These are phyloP conservation scores for Coregonus ussuriensis DNA, from an alignment of 2,797 vertebrate species.

Conservation along the genomic window DNA sequence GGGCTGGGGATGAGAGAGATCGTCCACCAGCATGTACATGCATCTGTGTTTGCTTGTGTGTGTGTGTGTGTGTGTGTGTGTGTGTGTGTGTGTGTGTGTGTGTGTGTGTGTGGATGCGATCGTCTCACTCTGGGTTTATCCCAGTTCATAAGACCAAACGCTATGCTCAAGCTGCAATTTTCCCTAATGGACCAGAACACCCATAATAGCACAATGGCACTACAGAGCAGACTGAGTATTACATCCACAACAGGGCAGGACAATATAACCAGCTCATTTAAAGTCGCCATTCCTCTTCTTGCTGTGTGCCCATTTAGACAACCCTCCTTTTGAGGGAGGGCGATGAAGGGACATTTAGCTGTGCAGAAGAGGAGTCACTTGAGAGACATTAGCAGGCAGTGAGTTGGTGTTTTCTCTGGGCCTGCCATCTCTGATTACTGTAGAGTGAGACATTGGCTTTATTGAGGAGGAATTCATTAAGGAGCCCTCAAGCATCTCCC, in stretches of 20 bases:
- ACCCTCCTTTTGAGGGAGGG: neutral
- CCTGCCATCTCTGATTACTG: neutral
- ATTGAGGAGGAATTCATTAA: neutral
- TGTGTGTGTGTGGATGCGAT: neutral
- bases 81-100: no score
- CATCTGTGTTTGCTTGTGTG: neutral
- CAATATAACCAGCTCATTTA: neutral
- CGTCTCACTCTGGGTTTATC: neutral
- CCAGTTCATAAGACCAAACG: neutral
- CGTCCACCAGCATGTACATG: neutral
- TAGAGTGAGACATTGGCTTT: neutral
- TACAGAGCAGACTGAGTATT: neutral
- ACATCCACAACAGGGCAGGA: neutral
- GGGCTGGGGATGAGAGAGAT: neutral
- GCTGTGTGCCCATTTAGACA: neutral
- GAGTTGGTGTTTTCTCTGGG: neutral
- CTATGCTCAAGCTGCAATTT: neutral
- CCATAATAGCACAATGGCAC: neutral
- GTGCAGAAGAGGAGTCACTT: neutral
- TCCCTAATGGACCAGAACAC: neutral
- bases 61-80: no score
- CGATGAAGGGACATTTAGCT: neutral
- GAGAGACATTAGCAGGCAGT: neutral
- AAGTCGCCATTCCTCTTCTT: neutral
- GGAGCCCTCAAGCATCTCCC: no score